phyloP scores from a whole-genome alignment of 2,888 invertebrate species.

The Pseudolycoriella hygida region DNA sequence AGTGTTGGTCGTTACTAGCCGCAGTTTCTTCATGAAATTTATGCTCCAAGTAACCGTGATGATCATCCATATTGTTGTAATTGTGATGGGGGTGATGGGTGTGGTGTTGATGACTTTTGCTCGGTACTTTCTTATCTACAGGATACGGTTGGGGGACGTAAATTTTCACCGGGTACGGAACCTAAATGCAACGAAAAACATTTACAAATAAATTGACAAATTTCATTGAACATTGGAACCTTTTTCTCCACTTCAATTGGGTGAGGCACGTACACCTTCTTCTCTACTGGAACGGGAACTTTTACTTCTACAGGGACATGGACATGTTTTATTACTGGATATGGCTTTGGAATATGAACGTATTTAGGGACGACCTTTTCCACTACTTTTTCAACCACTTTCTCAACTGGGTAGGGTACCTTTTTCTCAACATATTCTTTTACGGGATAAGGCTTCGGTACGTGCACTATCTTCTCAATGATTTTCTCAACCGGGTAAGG shows the following conservation, averaged over 20 bases:
- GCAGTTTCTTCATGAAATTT: not conserved
- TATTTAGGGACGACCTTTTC: not conserved
- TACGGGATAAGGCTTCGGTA: conserved; percentile 30
- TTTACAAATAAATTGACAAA: too few species aligned
- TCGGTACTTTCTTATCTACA: conserved; percentile 19
- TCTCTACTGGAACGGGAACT: conserved; percentile 34
- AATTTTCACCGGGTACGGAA: conserved; percentile 14
- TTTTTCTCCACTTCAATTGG: conserved; percentile 25
- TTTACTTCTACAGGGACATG: conserved; percentile 22
- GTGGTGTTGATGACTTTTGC: conserved; percentile 7
- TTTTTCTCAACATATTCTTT: conserved; percentile 19
- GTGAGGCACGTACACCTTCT: conserved; percentile 32
- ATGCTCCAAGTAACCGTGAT: not conserved
- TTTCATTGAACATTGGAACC: not conserved
- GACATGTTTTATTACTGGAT: conserved; percentile 23
- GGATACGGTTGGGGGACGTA: conserved; percentile 25
- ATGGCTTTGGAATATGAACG: conserved; percentile 19
- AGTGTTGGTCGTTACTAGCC: not conserved
- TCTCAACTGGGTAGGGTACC: conserved; percentile 31
- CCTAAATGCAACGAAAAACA: not conserved
- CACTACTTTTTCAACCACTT: conserved; percentile 24
- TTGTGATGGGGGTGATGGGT: not conserved
- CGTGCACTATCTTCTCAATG: conserved; percentile 20
- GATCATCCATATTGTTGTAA: not conserved
- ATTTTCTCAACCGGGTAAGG: conserved; percentile 18